Conservation (phyloP, 2,797 vertebrate genomes). For the Enteromius treurensis region DNA sequence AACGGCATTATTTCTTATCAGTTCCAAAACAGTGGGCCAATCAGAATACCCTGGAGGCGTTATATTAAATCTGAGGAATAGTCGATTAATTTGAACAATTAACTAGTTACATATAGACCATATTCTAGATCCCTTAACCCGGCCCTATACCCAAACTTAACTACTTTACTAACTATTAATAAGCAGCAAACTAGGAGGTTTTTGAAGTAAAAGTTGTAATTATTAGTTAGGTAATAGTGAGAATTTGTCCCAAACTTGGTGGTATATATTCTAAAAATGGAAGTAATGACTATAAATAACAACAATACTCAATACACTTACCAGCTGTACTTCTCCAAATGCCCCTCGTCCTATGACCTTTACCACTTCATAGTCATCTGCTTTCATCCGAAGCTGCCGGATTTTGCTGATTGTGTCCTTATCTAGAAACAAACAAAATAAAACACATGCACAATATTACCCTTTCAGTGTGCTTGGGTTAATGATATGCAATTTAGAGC, state of each 20-base stretch:
- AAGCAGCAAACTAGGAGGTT: not conserved
- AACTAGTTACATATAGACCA: not conserved
- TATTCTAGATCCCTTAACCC: not conserved
- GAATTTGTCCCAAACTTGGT: not conserved
- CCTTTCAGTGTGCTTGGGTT: not conserved
- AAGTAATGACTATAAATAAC: not conserved
- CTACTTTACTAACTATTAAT: not conserved
- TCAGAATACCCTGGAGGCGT: too few relatives aligned
- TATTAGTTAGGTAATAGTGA: not conserved
- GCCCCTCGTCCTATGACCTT: conserved; percentile 99
- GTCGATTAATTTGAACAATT: too few relatives aligned
- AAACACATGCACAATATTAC: not conserved
- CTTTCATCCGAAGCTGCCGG: conserved; percentile 98
- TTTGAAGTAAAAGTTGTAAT: not conserved
- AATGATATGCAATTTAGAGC: not conserved
- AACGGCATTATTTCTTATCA: not conserved
- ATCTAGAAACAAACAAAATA: conserved; percentile 74
- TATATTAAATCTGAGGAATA: too few relatives aligned
- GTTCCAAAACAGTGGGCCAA: too few relatives aligned
- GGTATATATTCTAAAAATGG: not conserved
- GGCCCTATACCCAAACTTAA: not conserved
- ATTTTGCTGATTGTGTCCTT: conserved; percentile 98
- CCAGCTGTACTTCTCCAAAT: conserved; percentile 98
- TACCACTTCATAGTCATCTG: conserved; percentile 98
- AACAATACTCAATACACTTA: conserved; percentile 69